phyloP scores from a whole-genome alignment of 2,888 invertebrate species.

The Cylindroiulus punctatus region DNA sequence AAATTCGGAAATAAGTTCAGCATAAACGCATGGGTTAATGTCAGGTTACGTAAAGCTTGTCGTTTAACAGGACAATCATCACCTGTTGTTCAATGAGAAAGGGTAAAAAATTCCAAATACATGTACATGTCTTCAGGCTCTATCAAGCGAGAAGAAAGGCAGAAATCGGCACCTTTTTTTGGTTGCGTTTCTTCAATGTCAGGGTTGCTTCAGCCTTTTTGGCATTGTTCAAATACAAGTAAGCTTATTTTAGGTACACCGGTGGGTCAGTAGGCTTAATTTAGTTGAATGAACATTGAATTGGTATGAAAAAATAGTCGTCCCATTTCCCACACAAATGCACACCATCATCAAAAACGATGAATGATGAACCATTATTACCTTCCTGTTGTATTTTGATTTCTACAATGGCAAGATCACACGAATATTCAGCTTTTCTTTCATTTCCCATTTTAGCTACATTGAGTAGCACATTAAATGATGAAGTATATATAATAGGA shows the following conservation, averaged over 20 bases:
- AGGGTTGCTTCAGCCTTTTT: neutral
- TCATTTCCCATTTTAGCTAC: neutral
- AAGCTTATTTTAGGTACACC: neutral
- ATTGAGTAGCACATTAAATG: neutral
- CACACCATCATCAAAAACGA: neutral
- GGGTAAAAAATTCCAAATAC: neutral
- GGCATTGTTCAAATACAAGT: neutral
- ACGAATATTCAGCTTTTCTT: neutral
- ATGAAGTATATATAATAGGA: no score
- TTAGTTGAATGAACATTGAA: constrained; percentile 11
- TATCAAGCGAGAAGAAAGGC: neutral
- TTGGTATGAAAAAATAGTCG: neutral
- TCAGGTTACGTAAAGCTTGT: neutral
- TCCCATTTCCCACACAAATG: constrained; percentile 5
- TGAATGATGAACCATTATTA: neutral
- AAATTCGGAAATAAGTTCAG: neutral
- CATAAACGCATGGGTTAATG: neutral
- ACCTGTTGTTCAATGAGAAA: neutral
- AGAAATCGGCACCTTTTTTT: neutral
- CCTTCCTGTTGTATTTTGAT: neutral
- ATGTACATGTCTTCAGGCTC: neutral
- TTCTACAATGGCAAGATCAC: neutral
- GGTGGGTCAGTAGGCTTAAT: neutral
- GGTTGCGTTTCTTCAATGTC: no score
- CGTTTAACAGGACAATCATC: neutral